Base-by-base conservation (phyloP, 2,888 invertebrate genomes). In the Ophion slaviceki region DNA sequence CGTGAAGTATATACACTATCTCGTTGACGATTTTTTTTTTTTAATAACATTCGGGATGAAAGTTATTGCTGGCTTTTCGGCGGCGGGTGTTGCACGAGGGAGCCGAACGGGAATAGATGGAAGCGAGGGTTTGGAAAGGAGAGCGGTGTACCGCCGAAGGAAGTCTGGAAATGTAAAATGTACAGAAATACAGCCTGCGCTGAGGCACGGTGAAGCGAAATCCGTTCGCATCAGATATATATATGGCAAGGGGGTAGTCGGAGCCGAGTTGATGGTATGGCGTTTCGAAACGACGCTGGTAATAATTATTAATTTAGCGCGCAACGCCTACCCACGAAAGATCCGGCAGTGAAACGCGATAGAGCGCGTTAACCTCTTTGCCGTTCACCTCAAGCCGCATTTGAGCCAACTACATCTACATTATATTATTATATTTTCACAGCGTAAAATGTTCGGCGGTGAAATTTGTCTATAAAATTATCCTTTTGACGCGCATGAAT, bases 291-390 rank as follows among this genome's bases (percentile, higher is more conserved):
- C 83, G 61, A n/a, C 59, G 74, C 74, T 59, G 80, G 83, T 78
- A 86, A 86, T 86, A 86, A 86, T 86, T 86, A 86, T 86, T 83
- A 86, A 86, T 86, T 86, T 86, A 74, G 80, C 80, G 80, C 83
- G 86, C 86, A 83, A 86, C 86, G 86, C 86, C 86, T 78, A 75
- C 83, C 77, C 86, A 70, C 78, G 70, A 86, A 74, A 80, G 83
- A 86, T 86, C 86, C 77, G 83, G 79, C 68, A 75, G 77, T 14
- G 80, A 86, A 86, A 86, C 74, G 75, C 83, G 86, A 86, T 86
- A 83, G 83, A 75, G 86, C 86, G 77, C 74, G 78, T 77, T 64
- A 57, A 59, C 59, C 72, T 68, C 57, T 74, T 75, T 83, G 68
- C 66, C 11, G 28, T 64, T 28, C 17, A 70, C 78, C 78, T 28